A percentile compares a stretch with the other conserved stretches of the same genome.
Conservation (phyloP, 2,797 vertebrate genomes). For the Aphelocoma californica region DNA sequence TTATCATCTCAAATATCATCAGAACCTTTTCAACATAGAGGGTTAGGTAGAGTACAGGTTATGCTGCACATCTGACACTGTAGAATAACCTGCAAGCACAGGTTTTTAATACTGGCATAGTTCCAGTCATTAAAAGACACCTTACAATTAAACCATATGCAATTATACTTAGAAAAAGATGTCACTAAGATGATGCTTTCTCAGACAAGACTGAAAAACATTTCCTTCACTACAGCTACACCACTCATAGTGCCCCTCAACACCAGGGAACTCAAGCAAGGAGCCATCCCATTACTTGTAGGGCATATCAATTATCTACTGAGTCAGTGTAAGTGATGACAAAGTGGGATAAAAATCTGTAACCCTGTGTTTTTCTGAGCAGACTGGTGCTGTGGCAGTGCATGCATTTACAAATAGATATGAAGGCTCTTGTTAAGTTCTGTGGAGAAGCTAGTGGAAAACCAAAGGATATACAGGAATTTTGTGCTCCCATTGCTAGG, state of each 20-base stretch:
- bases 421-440: background rate
- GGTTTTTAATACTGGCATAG: background rate
- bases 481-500: background rate
- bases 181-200: background rate
- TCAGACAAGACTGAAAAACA: background rate
- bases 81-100: background rate
- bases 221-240: background rate
- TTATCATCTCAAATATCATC: background rate
- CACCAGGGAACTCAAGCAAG: background rate
- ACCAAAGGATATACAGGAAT: background rate
- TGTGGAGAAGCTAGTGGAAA: background rate
- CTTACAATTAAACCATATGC: background rate
- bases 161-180: background rate
- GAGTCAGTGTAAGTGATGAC: background rate
- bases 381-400: background rate
- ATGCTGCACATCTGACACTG: background rate
- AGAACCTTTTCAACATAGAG: background rate
- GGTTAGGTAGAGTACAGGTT: accelerated
- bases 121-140: background rate
- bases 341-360: background rate
- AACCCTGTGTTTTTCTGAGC: background rate
- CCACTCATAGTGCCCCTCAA: background rate
- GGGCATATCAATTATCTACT: background rate
- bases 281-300: background rate
- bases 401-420: background rate